Conservation (phyloP, 2,888 invertebrate genomes). For the Mythimna albipuncta region DNA sequence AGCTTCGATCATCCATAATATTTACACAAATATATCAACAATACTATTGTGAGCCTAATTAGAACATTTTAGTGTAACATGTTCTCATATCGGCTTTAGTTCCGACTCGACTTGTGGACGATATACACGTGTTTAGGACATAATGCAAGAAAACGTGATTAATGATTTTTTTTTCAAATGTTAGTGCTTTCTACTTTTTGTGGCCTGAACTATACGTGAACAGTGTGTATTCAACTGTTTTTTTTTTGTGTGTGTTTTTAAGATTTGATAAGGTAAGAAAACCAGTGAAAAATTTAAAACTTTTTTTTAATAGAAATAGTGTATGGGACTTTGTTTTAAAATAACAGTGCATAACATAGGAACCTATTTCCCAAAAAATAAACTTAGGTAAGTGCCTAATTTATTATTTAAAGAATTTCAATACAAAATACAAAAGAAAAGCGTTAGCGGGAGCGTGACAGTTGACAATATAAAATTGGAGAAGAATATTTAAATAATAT, state of each 20-base stretch:
- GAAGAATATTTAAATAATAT: neutral
- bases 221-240: constrained; percentile 8
- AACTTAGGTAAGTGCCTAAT: no score
- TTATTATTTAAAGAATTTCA: no score
- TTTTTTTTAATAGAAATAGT: neutral
- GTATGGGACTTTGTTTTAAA: neutral
- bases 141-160: constrained; percentile 35
- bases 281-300: neutral
- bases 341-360: no score
- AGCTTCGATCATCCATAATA: constrained; percentile 34
- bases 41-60: constrained; percentile 45
- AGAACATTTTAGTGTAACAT: constrained; percentile 23
- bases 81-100: constrained; percentile 30
- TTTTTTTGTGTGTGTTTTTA: neutral
- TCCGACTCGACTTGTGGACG: constrained; percentile 20
- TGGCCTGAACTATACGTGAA: constrained; percentile 33
- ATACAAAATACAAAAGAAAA: neutral
- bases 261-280: constrained; percentile 30
- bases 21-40: constrained; percentile 48
- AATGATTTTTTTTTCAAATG: constrained; percentile 34
- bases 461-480: no score
- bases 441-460: neutral
- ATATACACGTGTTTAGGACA: constrained; percentile 31
- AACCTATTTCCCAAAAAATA: neutral
- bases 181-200: neutral